A percentile compares a stretch with the other conserved stretches of the same genome.
These are phyloP conservation scores for Coilia nasus DNA, from an alignment of 2,797 vertebrate species.

Conservation along the genomic window DNA sequence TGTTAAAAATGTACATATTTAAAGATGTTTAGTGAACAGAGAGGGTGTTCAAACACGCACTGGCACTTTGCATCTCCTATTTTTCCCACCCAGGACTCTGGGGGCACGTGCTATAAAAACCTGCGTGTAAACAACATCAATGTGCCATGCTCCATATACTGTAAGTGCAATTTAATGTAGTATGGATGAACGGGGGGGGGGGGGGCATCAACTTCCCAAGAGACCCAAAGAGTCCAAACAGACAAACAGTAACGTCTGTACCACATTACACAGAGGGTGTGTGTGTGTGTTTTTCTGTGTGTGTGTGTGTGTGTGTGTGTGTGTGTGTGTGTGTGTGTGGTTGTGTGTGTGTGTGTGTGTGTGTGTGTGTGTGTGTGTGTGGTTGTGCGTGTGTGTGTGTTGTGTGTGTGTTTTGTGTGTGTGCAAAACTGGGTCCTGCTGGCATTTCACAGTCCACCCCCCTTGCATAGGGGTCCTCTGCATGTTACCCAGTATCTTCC, in stretches of 20 bases:
- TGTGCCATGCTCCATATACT: constrained; percentile 12
- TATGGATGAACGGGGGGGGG: background rate
- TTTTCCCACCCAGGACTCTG: background rate
- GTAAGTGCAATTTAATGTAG: background rate
- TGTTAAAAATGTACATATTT: constrained; percentile 16
- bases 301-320: too few species aligned
- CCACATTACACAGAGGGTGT: background rate
- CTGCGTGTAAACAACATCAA: constrained; percentile 19
- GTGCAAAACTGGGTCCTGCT: too few species aligned
- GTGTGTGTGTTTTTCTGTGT: too few species aligned
- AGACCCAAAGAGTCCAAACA: background rate
- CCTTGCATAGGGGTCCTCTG: too few species aligned
- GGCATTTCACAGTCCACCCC: too few species aligned
- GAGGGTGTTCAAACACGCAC: constrained; percentile 5
- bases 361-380: too few species aligned
- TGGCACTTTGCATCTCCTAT: background rate
- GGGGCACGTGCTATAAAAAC: constrained; percentile 15
- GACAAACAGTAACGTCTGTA: background rate
- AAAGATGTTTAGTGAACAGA: constrained; percentile 1
- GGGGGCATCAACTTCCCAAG: background rate
- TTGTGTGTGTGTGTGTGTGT: too few species aligned
- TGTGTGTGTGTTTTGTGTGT: too few species aligned
- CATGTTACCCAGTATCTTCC: too few species aligned
- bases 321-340: too few species aligned
- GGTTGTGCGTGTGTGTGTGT: too few species aligned